Evolutionary conservation across 2,113 vertebrate species (phyloP).

Genomic region (Paraplagusia blochii): DNA sequence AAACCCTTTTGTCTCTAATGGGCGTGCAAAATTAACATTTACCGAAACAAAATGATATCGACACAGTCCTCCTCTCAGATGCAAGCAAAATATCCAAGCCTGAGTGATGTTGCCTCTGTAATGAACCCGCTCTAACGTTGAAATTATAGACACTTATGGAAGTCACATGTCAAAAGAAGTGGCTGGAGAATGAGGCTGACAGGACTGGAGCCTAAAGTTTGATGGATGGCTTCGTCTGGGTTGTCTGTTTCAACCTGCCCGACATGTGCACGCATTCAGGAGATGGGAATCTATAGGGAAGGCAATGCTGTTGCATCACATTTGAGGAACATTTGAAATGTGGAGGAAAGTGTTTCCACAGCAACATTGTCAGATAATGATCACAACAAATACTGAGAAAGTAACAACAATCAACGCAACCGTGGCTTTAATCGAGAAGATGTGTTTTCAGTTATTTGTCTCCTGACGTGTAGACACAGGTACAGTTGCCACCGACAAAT

Average conservation of each 20-base stretch:
- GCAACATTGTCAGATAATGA: too few species aligned
- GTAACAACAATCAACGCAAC: too few species aligned
- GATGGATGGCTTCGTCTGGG: constrained; percentile 56
- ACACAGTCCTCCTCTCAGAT: not conserved
- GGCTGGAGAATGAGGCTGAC: constrained; percentile 45
- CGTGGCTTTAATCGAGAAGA: too few species aligned
- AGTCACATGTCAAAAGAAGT: constrained; percentile 19
- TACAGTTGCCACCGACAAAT: too few species aligned
- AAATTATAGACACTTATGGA: not conserved
- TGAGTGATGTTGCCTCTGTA: not conserved
- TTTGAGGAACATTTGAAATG: not conserved
- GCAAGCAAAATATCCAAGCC: not conserved
- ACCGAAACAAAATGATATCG: too few species aligned
- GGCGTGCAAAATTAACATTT: constrained; percentile 18
- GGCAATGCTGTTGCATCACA: not conserved
- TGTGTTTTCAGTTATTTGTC: too few species aligned
- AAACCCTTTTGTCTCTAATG: constrained; percentile 14
- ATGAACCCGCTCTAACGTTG: not conserved
- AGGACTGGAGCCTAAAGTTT: constrained; percentile 55
- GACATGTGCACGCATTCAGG: constrained; percentile 20
- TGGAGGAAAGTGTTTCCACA: too few species aligned
- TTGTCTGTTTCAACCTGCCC: constrained; percentile 60
- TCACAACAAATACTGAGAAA: too few species aligned
- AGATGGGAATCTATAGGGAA: constrained; percentile 12
- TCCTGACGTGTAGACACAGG: too few species aligned